These are phyloP conservation scores for Ichneumoninae sp. DNA, from an alignment of 2,888 invertebrate species.

Conservation along the genomic window DNA sequence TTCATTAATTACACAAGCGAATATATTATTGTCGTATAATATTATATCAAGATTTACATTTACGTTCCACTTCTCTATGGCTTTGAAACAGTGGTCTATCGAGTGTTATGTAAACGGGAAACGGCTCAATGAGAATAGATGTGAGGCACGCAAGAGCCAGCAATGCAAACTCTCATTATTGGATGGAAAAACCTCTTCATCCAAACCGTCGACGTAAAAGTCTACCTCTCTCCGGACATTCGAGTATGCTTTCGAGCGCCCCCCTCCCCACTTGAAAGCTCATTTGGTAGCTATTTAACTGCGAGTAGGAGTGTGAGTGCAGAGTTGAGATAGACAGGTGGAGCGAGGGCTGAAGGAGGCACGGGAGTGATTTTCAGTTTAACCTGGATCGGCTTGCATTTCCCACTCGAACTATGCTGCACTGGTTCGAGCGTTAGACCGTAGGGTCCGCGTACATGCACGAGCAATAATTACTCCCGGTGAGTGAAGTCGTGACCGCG, in stretches of 20 bases:
- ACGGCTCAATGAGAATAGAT: constrained; percentile 34
- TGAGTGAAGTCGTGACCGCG: constrained; percentile 21
- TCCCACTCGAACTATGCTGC: constrained; percentile 48
- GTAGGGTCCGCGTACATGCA: constrained; percentile 2
- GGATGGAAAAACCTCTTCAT: constrained; percentile 58
- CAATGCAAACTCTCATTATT: constrained; percentile 54
- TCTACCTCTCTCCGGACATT: constrained; percentile 36
- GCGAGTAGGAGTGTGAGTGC: constrained; percentile 33
- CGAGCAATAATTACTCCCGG: constrained; percentile 13
- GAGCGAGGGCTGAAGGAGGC: constrained; percentile 40
- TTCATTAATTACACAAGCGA: constrained; percentile 12
- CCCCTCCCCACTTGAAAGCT: constrained; percentile 51
- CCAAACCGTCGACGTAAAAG: constrained; percentile 39
- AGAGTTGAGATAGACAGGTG: constrained; percentile 45
- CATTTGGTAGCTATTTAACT: constrained; percentile 64
- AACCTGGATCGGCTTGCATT: constrained; percentile 56
- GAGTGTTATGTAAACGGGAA: constrained; percentile 45
- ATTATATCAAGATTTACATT: constrained; percentile 14
- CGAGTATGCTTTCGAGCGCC: constrained; percentile 42
- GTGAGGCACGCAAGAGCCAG: constrained; percentile 22
- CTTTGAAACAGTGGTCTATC: constrained; percentile 21
- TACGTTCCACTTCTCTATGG: constrained; percentile 9
- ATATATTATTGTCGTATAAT: constrained; percentile 1
- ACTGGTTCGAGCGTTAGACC: constrained; percentile 39
- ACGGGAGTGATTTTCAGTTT: constrained; percentile 58